phyloP scores from a whole-genome alignment of 2,888 invertebrate species.

The Temnothorax rugatulus region DNA sequence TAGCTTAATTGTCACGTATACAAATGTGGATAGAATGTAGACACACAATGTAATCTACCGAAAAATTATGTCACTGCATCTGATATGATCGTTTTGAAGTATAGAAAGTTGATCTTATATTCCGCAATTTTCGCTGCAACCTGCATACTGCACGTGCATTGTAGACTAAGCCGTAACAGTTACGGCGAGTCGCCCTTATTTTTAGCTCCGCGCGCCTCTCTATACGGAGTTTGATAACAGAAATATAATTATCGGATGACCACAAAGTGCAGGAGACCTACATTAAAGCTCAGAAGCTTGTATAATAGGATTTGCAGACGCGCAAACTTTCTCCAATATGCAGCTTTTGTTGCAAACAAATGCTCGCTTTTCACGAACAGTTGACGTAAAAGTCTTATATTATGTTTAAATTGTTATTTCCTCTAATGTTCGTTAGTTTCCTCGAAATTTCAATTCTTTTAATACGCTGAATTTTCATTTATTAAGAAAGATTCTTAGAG shows the following conservation, averaged over 20 bases:
- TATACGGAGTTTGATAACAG: conserved; percentile 45
- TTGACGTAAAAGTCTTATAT: conserved; percentile 17
- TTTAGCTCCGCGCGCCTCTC: conserved; percentile 16
- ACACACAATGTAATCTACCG: background rate
- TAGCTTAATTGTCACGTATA: background rate
- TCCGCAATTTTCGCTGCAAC: background rate
- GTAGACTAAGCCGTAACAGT: conserved; percentile 7
- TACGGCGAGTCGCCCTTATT: conserved; percentile 38
- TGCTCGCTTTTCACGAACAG: background rate
- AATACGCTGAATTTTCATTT: background rate
- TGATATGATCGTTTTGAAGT: conserved; percentile 32
- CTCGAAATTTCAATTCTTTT: background rate
- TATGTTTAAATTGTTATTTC: background rate
- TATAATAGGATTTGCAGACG: conserved; percentile 64
- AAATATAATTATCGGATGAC: conserved; percentile 63
- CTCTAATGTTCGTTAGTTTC: background rate
- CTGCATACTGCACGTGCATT: conserved; percentile 1
- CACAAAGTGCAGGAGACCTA: conserved; percentile 61
- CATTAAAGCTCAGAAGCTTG: conserved; percentile 53
- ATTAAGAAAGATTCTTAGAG: background rate
- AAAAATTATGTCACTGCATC: background rate
- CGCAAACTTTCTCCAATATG: conserved; percentile 66
- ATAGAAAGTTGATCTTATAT: conserved; percentile 7
- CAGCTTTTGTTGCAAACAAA: conserved; percentile 65
- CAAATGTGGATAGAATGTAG: background rate